Percentiles rank a stretch among this genome's conserved stretches.
Conservation (phyloP, 2,888 invertebrate genomes). For the Diogma glabrata region DNA sequence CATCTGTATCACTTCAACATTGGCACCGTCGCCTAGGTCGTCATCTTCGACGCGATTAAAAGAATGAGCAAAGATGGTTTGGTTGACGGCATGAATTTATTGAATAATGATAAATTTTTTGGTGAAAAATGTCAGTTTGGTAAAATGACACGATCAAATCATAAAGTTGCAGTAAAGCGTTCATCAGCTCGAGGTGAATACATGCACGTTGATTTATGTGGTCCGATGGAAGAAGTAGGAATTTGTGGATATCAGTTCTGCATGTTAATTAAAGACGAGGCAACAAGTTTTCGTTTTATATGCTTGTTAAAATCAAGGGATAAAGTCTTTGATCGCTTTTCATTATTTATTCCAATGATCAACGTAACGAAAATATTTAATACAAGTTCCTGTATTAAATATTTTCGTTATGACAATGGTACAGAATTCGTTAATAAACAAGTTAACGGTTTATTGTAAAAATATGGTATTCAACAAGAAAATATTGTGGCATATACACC, state of each 20-base stretch:
- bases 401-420: conserved; percentile 13
- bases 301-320: neutral
- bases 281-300: conserved; percentile 8
- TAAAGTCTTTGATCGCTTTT: neutral
- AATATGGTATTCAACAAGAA: neutral
- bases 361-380: too few species aligned
- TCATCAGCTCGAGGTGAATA: neutral
- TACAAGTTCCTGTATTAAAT: neutral
- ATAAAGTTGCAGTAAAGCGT: neutral
- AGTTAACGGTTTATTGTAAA: conserved; percentile 3
- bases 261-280: conserved; percentile 13
- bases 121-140: neutral
- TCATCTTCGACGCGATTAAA: neutral
- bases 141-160: neutral
- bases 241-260: conserved; percentile 10
- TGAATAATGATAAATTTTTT: neutral
- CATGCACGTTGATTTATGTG: too few species aligned
- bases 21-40: neutral
- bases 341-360: neutral
- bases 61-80: neutral
- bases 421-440: conserved; percentile 13
- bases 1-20: too few species aligned
- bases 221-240: conserved; percentile 11
- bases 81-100: neutral
- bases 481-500: conserved; percentile 18